These are phyloP conservation scores for Trichechus manatus DNA, from an alignment of 2,113 vertebrate species.

Conservation along the genomic window DNA sequence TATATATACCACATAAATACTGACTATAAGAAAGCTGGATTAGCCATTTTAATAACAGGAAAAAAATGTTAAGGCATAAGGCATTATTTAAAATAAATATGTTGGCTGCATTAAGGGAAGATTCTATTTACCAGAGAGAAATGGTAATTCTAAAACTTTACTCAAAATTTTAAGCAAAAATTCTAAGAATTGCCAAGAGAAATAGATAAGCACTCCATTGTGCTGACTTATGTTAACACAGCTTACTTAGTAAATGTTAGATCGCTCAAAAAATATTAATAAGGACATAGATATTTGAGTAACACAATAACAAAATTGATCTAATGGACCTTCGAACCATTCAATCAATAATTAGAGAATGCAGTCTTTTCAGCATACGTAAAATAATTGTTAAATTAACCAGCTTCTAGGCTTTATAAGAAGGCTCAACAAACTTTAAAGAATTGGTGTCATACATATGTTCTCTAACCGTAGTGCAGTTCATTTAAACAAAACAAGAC, in stretches of 20 bases:
- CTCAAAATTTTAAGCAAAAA: conserved; percentile 34
- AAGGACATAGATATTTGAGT: not conserved
- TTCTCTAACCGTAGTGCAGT: not conserved
- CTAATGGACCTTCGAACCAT: not conserved
- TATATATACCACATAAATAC: not conserved
- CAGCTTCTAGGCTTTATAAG: not conserved
- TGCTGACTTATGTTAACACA: conserved; percentile 10
- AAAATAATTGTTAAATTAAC: not conserved
- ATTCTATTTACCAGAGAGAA: not conserved
- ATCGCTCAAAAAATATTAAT: not conserved
- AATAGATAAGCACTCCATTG: not conserved
- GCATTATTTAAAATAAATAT: conserved; percentile 25
- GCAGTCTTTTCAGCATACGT: not conserved
- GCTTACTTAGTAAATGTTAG: not conserved
- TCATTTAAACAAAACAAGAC: not conserved
- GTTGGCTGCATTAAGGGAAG: not conserved
- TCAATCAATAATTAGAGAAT: not conserved
- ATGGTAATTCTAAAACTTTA: not conserved
- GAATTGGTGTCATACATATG: not conserved
- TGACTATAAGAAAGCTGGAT: not conserved
- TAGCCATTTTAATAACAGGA: conserved; percentile 29
- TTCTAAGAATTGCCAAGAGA: conserved; percentile 12
- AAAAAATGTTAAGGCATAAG: conserved; percentile 11
- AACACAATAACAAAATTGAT: not conserved
- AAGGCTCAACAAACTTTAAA: conserved; percentile 36